Evolutionary conservation across 2,797 vertebrate species (phyloP).

Genomic region (Dryobates pubescens): DNA sequence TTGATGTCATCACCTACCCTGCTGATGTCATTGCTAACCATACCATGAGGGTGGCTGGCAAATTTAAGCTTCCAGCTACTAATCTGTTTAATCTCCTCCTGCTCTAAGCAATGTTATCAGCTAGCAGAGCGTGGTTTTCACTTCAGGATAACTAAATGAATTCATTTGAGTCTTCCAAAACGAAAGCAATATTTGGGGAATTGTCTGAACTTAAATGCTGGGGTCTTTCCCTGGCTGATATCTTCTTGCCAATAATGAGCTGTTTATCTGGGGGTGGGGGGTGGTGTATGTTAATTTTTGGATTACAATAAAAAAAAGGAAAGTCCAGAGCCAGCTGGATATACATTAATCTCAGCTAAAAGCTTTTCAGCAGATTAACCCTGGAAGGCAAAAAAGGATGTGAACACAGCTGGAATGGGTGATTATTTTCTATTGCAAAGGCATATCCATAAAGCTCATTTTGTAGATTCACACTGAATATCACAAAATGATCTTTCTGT

Average conservation of each 20-base stretch:
- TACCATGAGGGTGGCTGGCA: fast-evolving
- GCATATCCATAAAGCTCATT: conserved; percentile 5
- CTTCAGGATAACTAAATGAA: neutral
- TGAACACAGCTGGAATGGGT: conserved; percentile 31
- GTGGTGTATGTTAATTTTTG: neutral
- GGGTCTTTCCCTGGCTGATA: neutral
- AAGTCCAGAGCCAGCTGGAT: conserved; percentile 16
- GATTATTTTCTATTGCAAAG: conserved; percentile 36
- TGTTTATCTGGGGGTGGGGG: neutral
- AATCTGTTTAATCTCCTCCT: neutral
- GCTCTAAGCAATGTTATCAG: neutral
- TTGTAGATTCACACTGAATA: neutral
- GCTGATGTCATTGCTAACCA: fast-evolving
- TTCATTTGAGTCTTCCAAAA: neutral
- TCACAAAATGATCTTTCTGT: conserved; percentile 13
- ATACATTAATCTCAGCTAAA: conserved; percentile 59
- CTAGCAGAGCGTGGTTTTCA: neutral
- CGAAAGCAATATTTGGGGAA: neutral
- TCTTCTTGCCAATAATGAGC: neutral
- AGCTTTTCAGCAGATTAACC: conserved; percentile 52
- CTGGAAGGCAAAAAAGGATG: conserved; percentile 50
- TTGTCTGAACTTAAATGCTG: neutral
- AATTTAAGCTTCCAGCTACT: neutral
- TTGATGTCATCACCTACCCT: neutral
- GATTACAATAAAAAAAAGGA: neutral